Evolutionary conservation across 2,113 vertebrate species (phyloP).

Genomic region (Corythoichthys haematopterus): DNA sequence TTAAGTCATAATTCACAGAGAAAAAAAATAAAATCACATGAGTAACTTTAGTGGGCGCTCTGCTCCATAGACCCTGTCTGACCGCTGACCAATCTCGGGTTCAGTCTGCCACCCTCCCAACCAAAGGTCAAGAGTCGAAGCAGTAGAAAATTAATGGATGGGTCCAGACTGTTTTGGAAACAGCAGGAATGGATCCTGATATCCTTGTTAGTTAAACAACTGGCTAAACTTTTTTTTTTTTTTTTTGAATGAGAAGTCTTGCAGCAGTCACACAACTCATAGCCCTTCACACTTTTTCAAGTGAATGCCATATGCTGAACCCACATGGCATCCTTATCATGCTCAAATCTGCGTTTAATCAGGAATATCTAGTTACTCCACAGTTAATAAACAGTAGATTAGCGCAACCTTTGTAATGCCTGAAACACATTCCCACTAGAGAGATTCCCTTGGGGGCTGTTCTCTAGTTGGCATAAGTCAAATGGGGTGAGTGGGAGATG

Average conservation of each 20-base stretch:
- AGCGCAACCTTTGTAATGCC: slow-evolving; percentile 84
- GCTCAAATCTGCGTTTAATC: slow-evolving; percentile 95
- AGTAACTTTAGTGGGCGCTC: not conserved
- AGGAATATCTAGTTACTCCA: slow-evolving; percentile 85
- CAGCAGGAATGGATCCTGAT: slow-evolving; percentile 42
- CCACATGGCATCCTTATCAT: slow-evolving; percentile 61
- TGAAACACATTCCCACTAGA: slow-evolving; percentile 82
- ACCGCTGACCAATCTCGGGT: not conserved
- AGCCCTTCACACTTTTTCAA: slow-evolving; percentile 69
- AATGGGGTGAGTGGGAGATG: not conserved
- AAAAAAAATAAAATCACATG: not conserved
- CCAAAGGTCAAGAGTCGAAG: not conserved
- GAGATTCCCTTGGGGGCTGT: slow-evolving; percentile 72
- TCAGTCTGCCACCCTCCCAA: not conserved
- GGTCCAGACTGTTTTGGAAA: slow-evolving; percentile 6
- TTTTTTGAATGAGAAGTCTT: slow-evolving; percentile 45
- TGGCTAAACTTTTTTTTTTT: not conserved
- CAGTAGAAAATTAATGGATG: not conserved
- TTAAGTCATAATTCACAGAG: not conserved
- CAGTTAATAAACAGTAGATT: slow-evolving; percentile 95
- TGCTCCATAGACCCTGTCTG: not conserved
- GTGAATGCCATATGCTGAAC: slow-evolving; percentile 69
- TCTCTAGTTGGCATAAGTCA: slow-evolving; percentile 75
- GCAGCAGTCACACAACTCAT: slow-evolving; percentile 61
- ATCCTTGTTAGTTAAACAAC: slow-evolving; percentile 43